Conservation (phyloP, 2,113 vertebrate species). For the Melospiza georgiana region DNA sequence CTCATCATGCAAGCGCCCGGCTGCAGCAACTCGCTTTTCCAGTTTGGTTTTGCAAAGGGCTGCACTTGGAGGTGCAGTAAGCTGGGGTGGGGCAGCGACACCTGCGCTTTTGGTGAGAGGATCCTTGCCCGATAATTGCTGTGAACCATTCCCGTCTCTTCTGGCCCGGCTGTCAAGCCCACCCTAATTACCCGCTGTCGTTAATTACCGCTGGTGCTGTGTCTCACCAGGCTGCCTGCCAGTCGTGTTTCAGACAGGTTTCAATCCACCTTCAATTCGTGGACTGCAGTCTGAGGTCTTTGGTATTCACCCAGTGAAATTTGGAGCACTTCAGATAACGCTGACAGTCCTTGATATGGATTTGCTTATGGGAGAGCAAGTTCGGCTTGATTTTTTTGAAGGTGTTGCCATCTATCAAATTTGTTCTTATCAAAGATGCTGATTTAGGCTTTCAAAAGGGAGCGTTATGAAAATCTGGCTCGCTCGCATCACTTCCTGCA, state of each 20-base stretch:
- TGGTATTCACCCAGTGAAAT: background rate
- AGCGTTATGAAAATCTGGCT: background rate
- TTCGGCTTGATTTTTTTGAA: background rate
- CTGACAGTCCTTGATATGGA: background rate
- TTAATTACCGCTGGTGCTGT: background rate
- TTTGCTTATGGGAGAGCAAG: background rate
- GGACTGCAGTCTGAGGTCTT: background rate
- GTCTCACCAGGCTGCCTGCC: background rate
- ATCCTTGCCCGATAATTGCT: conserved; percentile 11
- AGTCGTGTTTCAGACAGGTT: background rate
- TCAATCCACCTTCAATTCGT: accelerated
- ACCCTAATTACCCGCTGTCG: background rate
- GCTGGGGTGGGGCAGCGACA: conserved; percentile 54
- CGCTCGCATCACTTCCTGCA: background rate
- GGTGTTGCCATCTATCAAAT: background rate
- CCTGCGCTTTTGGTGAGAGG: conserved; percentile 26
- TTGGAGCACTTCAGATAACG: background rate
- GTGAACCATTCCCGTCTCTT: background rate
- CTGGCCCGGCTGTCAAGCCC: background rate
- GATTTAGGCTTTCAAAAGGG: conserved; percentile 36
- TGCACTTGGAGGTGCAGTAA: conserved; percentile 18
- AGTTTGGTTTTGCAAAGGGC: conserved; percentile 34
- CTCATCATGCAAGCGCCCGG: conserved; percentile 33
- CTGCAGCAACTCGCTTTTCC: conserved; percentile 58
- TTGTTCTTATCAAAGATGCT: conserved; percentile 38